A percentile compares a stretch with the other conserved stretches of the same genome.
These are phyloP conservation scores for Chrysolophus pictus DNA, from an alignment of 2,797 vertebrate species.

Conservation along the genomic window DNA sequence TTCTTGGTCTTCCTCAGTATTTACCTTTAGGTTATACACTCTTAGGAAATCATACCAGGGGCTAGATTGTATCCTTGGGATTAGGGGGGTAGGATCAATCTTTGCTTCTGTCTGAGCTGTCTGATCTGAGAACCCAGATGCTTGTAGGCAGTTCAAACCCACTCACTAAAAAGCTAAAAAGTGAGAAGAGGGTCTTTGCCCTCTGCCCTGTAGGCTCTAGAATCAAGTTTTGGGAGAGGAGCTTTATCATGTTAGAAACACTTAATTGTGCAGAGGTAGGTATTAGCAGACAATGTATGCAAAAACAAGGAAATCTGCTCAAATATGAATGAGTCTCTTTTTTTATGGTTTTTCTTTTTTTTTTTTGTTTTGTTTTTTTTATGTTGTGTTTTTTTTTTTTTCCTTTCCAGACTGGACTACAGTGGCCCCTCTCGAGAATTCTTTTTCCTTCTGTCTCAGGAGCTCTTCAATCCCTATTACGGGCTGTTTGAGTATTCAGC, in stretches of 20 bases:
- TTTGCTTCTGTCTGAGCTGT: not conserved
- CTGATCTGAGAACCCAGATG: not conserved
- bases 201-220: not conserved
- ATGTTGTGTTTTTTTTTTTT: not conserved
- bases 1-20: not conserved
- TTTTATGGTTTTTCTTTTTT: slow-evolving; percentile 39
- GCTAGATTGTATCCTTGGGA: not conserved
- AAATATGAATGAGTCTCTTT: not conserved
- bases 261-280: not conserved
- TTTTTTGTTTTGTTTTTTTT: not conserved
- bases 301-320: not conserved
- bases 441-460: slow-evolving; percentile 98
- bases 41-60: not conserved
- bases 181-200: not conserved
- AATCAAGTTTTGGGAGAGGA: not conserved
- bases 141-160: not conserved
- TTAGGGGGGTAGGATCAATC: not conserved
- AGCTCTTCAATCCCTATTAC: slow-evolving; percentile 97
- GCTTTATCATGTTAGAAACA: not conserved
- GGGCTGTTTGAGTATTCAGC: slow-evolving; percentile 99
- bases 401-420: slow-evolving; percentile 90
- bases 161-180: not conserved
- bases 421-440: slow-evolving; percentile 97
- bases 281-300: not conserved
- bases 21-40: not conserved